These are phyloP conservation scores for Doryteuthis pealeii DNA, from an alignment of 1,140 invertebrate genomes.

Conservation along the genomic window DNA sequence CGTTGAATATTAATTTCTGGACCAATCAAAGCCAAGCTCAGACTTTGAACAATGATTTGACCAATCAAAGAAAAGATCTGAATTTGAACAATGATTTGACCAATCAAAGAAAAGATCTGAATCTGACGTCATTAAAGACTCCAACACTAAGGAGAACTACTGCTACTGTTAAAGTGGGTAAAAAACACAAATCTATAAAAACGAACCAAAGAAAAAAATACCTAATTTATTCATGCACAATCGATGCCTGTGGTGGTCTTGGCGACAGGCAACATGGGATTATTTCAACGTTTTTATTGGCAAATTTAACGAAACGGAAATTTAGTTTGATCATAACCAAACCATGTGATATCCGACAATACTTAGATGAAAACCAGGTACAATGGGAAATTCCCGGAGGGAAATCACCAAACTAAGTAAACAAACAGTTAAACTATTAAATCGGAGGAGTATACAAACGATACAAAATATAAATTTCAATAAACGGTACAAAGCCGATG, in stretches of 20 bases:
- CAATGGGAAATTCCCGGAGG: conserved; percentile 21
- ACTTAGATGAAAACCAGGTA: conserved; percentile 26
- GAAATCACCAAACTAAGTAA: neutral
- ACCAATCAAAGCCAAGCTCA: too few relatives aligned
- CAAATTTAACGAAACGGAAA: conserved; percentile 23
- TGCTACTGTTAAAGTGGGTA: neutral
- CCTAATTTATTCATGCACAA: conserved; percentile 30
- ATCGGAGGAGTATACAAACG: neutral
- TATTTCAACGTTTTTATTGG: conserved; percentile 27
- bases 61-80: too few relatives aligned
- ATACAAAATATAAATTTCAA: conserved; percentile 23
- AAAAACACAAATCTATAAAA: neutral
- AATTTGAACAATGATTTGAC: too few relatives aligned
- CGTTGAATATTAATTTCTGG: too few relatives aligned
- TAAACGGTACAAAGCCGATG: conserved; percentile 16
- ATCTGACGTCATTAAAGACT: too few relatives aligned
- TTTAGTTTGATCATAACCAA: conserved; percentile 31
- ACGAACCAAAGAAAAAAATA: conserved; percentile 15
- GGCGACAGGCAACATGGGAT: conserved; percentile 37
- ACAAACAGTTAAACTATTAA: neutral
- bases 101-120: too few relatives aligned
- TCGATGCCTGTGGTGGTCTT: conserved; percentile 32
- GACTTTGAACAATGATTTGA: too few relatives aligned
- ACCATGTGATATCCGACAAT: conserved; percentile 30
- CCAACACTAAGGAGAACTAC: too few relatives aligned